Base-by-base conservation (phyloP, 1,140 invertebrate species). In the Pogonognathellus flavescens region DNA sequence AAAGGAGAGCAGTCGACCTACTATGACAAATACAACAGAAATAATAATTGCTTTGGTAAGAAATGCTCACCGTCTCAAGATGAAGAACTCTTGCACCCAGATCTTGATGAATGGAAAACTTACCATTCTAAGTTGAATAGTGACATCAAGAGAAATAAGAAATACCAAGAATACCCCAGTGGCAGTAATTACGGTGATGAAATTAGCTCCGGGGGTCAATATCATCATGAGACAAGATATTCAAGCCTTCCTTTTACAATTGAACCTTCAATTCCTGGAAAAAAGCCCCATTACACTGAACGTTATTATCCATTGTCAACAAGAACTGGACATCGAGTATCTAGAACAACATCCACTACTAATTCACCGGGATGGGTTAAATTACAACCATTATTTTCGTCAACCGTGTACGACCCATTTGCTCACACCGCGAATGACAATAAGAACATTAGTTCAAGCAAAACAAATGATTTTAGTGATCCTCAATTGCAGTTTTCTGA, bases 371-470 rank as follows among this genome's bases (percentile, higher is more conserved):
- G 53, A 8, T 88, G 88, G 88, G 87, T 88, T 20, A 85, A 88
- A 83, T 31, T 88, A 6, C 72, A 86, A 80, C 83, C 88, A 14
- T 49, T 87, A 4, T 31, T 52, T 14, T 72, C 86, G 14, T 82
- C 86, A 52, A 41, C 72, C 20, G 31, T 60, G 0, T 88, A 88
- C 53, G 88, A 88, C 55, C 88, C 88, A 22, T 88, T 88, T 62
- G 31, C 72, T 20, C 76, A 22, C n/a, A 52, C 13, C 50, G 50
- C 25, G 22, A 52, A 70, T 16, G 70, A 53, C 20, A 52, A 83
- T 16, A 83, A 62, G 53, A 52, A 25, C 41, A 66, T n/a, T 14
- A 80, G 22, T 53, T n/a, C 25, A 5, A 41, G 8, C 16, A 57
- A 84, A 16, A 1, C 50, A 31, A 22, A 80, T 10, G 50, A 85